These are phyloP conservation scores for Philhelius pedissequus DNA, from an alignment of 2,888 invertebrate species.

Conservation along the genomic window DNA sequence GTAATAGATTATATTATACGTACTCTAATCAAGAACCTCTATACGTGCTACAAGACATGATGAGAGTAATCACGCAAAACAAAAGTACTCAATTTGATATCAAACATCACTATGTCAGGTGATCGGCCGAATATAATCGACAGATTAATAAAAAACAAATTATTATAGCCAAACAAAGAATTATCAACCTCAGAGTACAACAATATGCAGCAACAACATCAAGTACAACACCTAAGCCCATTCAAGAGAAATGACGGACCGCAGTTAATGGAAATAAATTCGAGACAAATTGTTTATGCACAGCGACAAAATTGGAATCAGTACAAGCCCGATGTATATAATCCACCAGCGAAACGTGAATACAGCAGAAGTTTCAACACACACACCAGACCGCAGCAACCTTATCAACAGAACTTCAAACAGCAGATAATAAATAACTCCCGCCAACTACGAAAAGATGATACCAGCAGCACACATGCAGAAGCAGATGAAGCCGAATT, in stretches of 20 bases:
- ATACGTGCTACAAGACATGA: not conserved
- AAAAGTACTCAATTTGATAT: not conserved
- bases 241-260: not conserved
- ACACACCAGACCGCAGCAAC: too few relatives aligned
- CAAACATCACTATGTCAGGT: constrained; percentile 2
- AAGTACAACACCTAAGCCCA: not conserved
- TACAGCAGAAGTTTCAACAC: too few relatives aligned
- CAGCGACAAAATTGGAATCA: not conserved
- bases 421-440: too few relatives aligned
- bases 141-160: not conserved
- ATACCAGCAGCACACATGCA: constrained; percentile 5
- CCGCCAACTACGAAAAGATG: not conserved
- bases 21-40: too few relatives aligned
- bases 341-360: too few relatives aligned
- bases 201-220: not conserved
- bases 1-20: too few relatives aligned
- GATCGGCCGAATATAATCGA: not conserved
- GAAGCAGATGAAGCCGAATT: not conserved
- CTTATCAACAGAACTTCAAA: too few relatives aligned
- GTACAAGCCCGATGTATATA: too few relatives aligned
- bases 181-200: not conserved
- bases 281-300: not conserved
- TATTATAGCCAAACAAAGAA: not conserved
- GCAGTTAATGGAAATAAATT: not conserved
- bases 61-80: not conserved